Conservation (phyloP, 2,113 vertebrate genomes). For the Nipponia nippon region DNA sequence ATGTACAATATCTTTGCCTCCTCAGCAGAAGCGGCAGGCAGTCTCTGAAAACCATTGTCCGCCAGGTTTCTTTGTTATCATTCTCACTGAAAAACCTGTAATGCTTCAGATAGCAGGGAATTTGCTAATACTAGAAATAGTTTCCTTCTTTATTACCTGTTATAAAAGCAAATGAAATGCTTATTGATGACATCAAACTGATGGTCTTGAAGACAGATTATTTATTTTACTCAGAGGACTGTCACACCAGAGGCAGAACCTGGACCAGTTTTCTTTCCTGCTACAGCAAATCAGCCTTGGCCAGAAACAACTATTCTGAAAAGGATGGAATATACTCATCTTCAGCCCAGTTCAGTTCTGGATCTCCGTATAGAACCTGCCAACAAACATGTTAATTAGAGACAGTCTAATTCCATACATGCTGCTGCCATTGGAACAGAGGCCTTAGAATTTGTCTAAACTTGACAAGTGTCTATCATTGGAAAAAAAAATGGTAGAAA, state of each 20-base stretch:
- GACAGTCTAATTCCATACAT: not conserved
- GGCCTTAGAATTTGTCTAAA: not conserved
- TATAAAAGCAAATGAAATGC: not conserved
- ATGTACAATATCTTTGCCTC: not conserved
- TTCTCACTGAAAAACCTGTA: not conserved
- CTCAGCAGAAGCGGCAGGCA: not conserved
- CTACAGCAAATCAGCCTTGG: not conserved
- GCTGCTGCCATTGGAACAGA: not conserved
- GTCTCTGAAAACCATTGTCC: not conserved
- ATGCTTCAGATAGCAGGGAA: not conserved
- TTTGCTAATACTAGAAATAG: not conserved
- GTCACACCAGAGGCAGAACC: not conserved
- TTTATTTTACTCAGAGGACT: not conserved
- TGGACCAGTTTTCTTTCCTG: not conserved
- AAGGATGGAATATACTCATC: not conserved
- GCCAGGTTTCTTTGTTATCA: not conserved
- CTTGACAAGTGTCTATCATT: not conserved
- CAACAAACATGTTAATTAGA: not conserved
- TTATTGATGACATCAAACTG: not conserved
- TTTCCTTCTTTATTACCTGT: not conserved
- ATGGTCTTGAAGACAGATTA: not conserved
- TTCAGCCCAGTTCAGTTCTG: not conserved
- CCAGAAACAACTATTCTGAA: not conserved
- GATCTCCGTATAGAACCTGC: not conserved
- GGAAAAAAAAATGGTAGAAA: not conserved